Percentiles rank a stretch among this genome's conserved stretches.
Evolutionary conservation across 2,888 invertebrate genomes (phyloP).

Genomic region (Brenthis ino): DNA sequence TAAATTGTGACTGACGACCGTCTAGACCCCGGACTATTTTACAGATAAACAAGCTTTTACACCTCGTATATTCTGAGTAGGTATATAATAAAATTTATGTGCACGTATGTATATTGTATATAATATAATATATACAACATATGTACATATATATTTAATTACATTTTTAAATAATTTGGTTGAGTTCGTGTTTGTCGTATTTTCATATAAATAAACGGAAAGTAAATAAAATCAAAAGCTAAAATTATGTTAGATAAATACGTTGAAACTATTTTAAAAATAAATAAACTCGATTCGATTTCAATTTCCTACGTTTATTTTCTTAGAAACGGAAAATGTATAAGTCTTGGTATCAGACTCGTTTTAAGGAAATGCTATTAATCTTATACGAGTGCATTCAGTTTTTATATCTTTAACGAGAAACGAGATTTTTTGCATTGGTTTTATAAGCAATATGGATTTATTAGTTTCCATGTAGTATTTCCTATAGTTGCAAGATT

Average conservation of each 20-base stretch:
- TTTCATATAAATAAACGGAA: background rate
- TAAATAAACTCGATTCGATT: conserved; percentile 30
- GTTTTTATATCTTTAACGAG: conserved; percentile 31
- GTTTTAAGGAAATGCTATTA: conserved; percentile 34
- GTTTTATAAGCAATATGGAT: conserved; percentile 15
- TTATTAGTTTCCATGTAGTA: background rate
- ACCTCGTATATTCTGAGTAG: too few relatives aligned
- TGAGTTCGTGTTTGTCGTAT: too few relatives aligned
- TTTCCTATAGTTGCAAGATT: conserved; percentile 9
- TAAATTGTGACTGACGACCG: conserved; percentile 24
- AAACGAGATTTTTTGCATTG: conserved; percentile 28
- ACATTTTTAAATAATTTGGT: too few relatives aligned
- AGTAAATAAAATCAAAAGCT: background rate
- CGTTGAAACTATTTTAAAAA: conserved; percentile 18
- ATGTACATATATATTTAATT: too few relatives aligned
- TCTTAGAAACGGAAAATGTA: conserved; percentile 27
- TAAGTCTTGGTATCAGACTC: conserved; percentile 21
- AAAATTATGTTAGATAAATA: conserved; percentile 13
- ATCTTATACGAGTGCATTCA: conserved; percentile 33
- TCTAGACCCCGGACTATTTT: conserved; percentile 3
- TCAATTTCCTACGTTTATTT: conserved; percentile 32
- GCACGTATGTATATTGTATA: too few relatives aligned
- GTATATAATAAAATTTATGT: too few relatives aligned
- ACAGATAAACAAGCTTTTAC: background rate
- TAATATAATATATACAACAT: too few relatives aligned